Evolutionary conservation across 2,888 invertebrate genomes (phyloP).

Genomic region (Dicycla oo): DNA sequence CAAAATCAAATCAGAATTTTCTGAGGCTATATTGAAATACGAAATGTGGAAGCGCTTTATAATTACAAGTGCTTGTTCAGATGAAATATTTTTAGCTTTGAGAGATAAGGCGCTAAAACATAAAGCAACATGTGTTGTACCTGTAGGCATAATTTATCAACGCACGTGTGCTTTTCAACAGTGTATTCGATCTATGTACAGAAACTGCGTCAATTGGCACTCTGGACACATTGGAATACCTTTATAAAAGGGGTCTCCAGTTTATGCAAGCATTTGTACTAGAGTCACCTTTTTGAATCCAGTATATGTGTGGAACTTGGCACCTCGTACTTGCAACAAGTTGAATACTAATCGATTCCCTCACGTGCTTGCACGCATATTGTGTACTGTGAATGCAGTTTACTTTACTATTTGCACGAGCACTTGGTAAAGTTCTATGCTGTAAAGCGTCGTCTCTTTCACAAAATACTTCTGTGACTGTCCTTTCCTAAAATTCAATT

Average conservation of each 20-base stretch:
- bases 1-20: slow-evolving; percentile 33
- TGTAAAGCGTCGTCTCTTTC: neutral
- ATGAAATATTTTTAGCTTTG: slow-evolving; percentile 10
- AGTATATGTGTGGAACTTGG: slow-evolving; percentile 41
- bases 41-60: slow-evolving; percentile 26
- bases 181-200: neutral
- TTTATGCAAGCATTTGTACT: slow-evolving; percentile 14
- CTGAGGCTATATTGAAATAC: slow-evolving; percentile 20
- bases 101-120: neutral
- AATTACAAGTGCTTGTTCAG: slow-evolving; percentile 23
- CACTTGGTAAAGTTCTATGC: neutral
- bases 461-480: neutral
- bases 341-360: slow-evolving; percentile 31
- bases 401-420: neutral
- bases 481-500: neutral
- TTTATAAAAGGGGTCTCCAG: slow-evolving; percentile 6
- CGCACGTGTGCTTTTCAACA: neutral
- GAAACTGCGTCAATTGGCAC: neutral
- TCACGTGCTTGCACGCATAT: slow-evolving; percentile 31
- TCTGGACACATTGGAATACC: neutral
- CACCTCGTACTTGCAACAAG: slow-evolving; percentile 23
- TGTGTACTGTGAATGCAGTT: slow-evolving; percentile 5
- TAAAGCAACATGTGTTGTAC: neutral
- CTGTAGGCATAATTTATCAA: neutral
- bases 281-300: slow-evolving; percentile 14